Evolutionary conservation across 2,113 vertebrate genomes (phyloP), one percentile per base, ranked within the genome.

Genomic region (Sterrhoptilus dennistouni): DNA sequence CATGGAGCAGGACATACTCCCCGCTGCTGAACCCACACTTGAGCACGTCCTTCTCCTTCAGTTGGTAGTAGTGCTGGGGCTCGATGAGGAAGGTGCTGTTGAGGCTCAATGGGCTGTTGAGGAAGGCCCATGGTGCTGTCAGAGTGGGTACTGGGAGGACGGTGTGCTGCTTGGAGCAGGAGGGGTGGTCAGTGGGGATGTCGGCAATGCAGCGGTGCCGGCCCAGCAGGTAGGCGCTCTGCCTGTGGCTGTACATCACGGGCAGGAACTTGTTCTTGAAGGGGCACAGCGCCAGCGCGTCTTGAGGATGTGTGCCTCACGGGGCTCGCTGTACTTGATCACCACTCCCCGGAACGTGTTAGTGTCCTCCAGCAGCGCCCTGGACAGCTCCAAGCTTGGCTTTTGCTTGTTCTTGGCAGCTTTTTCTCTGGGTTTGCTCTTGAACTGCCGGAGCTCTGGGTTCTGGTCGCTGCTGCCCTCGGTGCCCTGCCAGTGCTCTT

Each of bases 1-100:
- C 99, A 0, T 99, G 99, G 68, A 99, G 98, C 45, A 99, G 98
- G 44, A 99, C 99, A 2, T 99, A 99, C 47, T 99, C 99, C 69
- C 99, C 98, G 97, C 99, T 99, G 95, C 99, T 99, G 97, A 99
- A 99, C n/a, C 99, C 99, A 53, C 99, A 99, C 95, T 99, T 99
- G 68, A 99, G 98, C 15, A 99, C 99, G 7, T 99, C 99, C 91
- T 99, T 99, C 80, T 99, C 99, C 93, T 99, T 99, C n/a, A 99
- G 98, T 97, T 99, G 99, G 1, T 99, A 99, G 83, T 99, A 99
- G 63, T 98, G 98, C 95, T 99, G 99, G 12, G 99, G 59, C 22
- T 99, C 99, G 8, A 99, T 99, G n/a, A 38, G 38, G 38, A 38
- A 38, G 38, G 12, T 38, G 38, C 38, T 38, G 38, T 38, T 38